Conservation (phyloP, 1,140 invertebrate species). For the Heliconius nattereri region DNA sequence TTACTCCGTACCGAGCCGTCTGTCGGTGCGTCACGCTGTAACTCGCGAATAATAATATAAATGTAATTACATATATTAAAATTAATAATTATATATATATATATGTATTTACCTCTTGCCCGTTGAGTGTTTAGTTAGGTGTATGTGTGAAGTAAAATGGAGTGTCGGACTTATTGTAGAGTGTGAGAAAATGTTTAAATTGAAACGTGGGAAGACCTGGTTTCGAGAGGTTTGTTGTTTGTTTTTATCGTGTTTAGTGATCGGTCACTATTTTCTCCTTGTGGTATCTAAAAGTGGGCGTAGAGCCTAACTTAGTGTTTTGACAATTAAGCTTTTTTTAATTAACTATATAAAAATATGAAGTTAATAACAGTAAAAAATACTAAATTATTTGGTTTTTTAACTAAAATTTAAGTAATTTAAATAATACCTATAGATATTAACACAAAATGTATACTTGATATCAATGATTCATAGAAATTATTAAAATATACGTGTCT, state of each 20-base stretch:
- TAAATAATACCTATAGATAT: not conserved
- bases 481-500: not conserved
- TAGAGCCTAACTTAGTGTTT: too few species aligned
- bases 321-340: too few species aligned
- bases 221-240: slow-evolving; percentile 42
- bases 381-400: too few species aligned
- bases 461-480: not conserved
- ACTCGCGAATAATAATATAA: slow-evolving; percentile 40
- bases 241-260: not conserved
- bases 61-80: too few species aligned
- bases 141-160: slow-evolving; percentile 45
- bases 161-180: slow-evolving; percentile 20
- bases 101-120: slow-evolving; percentile 36
- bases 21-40: slow-evolving; percentile 50
- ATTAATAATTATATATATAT: too few species aligned
- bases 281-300: too few species aligned
- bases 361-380: too few species aligned
- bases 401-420: not conserved
- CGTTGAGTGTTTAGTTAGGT: slow-evolving; percentile 16
- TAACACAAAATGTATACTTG: not conserved
- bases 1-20: slow-evolving; percentile 44
- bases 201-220: slow-evolving; percentile 53
- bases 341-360: too few species aligned
- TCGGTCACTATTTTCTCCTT: not conserved
- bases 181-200: slow-evolving; percentile 51